Conservation (phyloP, 2,113 vertebrate species). For the Pipa parva region DNA sequence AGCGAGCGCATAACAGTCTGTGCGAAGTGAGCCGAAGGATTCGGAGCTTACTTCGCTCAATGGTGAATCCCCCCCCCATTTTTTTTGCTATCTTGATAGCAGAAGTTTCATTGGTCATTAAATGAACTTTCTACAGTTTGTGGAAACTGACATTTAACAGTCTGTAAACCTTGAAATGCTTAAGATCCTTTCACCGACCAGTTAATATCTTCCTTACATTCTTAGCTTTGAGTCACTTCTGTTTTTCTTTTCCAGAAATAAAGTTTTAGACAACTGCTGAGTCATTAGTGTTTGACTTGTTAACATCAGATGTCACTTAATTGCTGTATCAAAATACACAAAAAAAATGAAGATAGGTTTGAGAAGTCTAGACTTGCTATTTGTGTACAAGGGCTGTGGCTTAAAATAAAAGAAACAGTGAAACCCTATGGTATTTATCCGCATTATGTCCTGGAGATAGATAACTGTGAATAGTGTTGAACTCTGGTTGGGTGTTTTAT, state of each 20-base stretch:
- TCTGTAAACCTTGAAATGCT: too few relatives aligned
- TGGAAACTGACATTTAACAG: too few relatives aligned
- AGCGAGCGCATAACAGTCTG: too few relatives aligned
- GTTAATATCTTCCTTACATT: background rate
- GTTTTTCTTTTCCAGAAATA: background rate
- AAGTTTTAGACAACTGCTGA: background rate
- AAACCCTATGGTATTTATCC: background rate
- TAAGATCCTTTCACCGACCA: background rate
- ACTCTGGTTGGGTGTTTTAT: background rate
- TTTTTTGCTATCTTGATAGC: too few relatives aligned
- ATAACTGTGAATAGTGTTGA: background rate
- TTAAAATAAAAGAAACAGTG: background rate
- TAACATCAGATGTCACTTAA: background rate
- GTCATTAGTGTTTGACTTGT: background rate
- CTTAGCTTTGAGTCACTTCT: background rate
- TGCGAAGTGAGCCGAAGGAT: too few relatives aligned
- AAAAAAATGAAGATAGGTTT: background rate
- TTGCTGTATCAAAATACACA: background rate
- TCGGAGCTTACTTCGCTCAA: too few relatives aligned
- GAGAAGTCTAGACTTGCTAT: slow-evolving; percentile 1
- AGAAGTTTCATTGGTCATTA: too few relatives aligned
- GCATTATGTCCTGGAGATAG: background rate
- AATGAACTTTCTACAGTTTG: too few relatives aligned
- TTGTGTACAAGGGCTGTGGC: background rate
- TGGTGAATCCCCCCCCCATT: too few relatives aligned